Base-by-base conservation (phyloP, 2,113 vertebrate species). In the Oncorhynchus tshawytscha region DNA sequence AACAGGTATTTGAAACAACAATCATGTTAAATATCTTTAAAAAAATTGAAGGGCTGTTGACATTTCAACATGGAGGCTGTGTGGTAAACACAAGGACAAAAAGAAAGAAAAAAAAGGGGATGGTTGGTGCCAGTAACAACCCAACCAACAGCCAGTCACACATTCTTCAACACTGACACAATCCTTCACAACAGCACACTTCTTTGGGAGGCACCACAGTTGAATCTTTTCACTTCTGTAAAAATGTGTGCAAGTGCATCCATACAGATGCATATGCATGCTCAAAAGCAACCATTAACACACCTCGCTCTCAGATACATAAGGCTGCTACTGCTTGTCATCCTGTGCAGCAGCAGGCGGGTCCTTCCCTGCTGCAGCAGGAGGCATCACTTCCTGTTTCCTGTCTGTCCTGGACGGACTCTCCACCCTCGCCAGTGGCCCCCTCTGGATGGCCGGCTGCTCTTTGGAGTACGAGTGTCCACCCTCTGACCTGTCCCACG, bases 341-440 rank as follows among this genome's bases (percentile, higher is more conserved):
- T 15, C n/a, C 2, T 20, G 69, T 62, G 74, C 27, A 57, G 68
- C 84, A 67, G 51, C 75, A 73, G 75, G 69, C 34, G 15, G 31
- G 45, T 72, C 79, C 70, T 82, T 18, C 13, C 2, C 71, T 6
- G 8, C 39, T 45, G 39, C 81, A 74, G 83, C 73, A 57, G 72
- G 76, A 8, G 16, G 29, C 20, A 76, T 73, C 57, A 3, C 48
- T 15, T 71, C 76, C 39, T 82, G 66, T 67, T 12, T 67, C 51
- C 72, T 51, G 24, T 75, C 82, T 25, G 18, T 67, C 25, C 59
- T 74, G 51, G 81, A 59, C 0, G 6, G 22, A 34, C 76, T 48
- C 2, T 54, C 59, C 9, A 6, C 74, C 29, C 65, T 29, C 20
- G 3, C 72, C 18, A 20, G 5, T 12, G 1, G n/a, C 1, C n/a